Base-by-base conservation (phyloP, 2,113 vertebrate species). In the Nyctibius bracteatus region DNA sequence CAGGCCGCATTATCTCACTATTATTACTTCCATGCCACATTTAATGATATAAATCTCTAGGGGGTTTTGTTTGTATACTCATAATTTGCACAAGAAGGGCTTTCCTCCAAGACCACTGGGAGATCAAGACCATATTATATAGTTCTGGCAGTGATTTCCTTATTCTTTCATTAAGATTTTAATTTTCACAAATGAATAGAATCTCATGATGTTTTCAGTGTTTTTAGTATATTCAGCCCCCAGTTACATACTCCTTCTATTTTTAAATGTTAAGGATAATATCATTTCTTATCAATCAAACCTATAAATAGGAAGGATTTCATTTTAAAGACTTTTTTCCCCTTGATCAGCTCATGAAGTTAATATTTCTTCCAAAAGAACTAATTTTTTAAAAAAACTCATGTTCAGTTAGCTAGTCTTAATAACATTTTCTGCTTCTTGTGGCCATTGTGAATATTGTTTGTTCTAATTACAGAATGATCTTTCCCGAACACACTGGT, bases 1-100 rank as follows among this genome's bases (percentile, higher is more conserved):
- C 54, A 47, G 41, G 4, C 9, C 7, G 17, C 25, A 4, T 65
- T 91, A 27, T 62, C 15, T 66, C 37, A 44, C 30, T 39, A 18
- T 49, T 85, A 44, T 30, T 85, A 44, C 7, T 74, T 55, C 2
- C 8, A 54, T 49, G 6, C 11, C 18, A 66, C 11, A 54, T 66
- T 41, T 58, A 54, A 58, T 84, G 4, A 12, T 39, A 28, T 18
- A 74, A 31, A 27, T 22, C 6, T 71, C 15, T 31, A 68, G 3
- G 6, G 0, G 0, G 1, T 61, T 84, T 78, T 78, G 8, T 23
- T 51, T 82, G 13, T 15, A 1, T 23, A 41, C 6, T 4, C 4
- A 5, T 33, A 59, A 58, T 82, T 55, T 85, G 8, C 31, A 84
- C 7, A 70, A 41, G 21, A 67, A 66, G 5, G 1, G 1, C 13